Conservation (phyloP, 2,888 invertebrate species). For the Prosopocoilus inquinatus region DNA sequence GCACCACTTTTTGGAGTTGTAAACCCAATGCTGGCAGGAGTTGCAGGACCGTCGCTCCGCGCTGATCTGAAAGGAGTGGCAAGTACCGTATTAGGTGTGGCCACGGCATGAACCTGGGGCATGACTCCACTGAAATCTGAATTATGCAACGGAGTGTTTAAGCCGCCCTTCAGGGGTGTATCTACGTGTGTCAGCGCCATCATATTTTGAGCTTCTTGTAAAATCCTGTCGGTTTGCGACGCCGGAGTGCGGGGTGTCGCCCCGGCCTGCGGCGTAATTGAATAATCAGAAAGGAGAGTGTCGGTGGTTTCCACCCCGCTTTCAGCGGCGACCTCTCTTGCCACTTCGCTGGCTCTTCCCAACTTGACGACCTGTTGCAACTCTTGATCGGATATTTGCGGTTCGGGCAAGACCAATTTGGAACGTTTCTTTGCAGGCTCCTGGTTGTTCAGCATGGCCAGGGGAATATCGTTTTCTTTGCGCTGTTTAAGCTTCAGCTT, state of each 20-base stretch:
- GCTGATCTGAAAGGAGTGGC: slow-evolving; percentile 80
- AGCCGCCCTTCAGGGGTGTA: slow-evolving; percentile 93
- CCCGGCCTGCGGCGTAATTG: slow-evolving; percentile 68
- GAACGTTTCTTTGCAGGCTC: slow-evolving; percentile 91
- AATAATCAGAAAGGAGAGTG: slow-evolving; percentile 88
- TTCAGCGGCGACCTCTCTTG: slow-evolving; percentile 82
- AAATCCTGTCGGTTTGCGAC: slow-evolving; percentile 75
- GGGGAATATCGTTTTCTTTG: slow-evolving; percentile 94
- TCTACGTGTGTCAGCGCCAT: slow-evolving; percentile 98
- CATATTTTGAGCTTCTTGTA: slow-evolving; percentile 97
- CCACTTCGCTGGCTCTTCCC: slow-evolving; percentile 86
- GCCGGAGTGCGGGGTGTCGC: slow-evolving; percentile 86
- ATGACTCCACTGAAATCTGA: slow-evolving; percentile 84
- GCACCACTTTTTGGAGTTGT: slow-evolving; percentile 56
- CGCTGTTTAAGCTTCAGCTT: slow-evolving; percentile 93
- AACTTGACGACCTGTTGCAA: slow-evolving; percentile 89
- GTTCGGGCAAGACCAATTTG: slow-evolving; percentile 93
- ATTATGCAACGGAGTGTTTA: slow-evolving; percentile 90
- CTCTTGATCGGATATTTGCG: slow-evolving; percentile 94
- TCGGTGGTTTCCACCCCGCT: slow-evolving; percentile 77
- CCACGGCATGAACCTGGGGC: slow-evolving; percentile 67
- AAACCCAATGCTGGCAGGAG: slow-evolving; percentile 63
- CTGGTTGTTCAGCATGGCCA: slow-evolving; percentile 81
- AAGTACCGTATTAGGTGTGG: slow-evolving; percentile 90
- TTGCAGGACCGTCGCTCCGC: slow-evolving; percentile 63